Conservation (phyloP, 2,797 vertebrate species). For the Malurus leucopterus region DNA sequence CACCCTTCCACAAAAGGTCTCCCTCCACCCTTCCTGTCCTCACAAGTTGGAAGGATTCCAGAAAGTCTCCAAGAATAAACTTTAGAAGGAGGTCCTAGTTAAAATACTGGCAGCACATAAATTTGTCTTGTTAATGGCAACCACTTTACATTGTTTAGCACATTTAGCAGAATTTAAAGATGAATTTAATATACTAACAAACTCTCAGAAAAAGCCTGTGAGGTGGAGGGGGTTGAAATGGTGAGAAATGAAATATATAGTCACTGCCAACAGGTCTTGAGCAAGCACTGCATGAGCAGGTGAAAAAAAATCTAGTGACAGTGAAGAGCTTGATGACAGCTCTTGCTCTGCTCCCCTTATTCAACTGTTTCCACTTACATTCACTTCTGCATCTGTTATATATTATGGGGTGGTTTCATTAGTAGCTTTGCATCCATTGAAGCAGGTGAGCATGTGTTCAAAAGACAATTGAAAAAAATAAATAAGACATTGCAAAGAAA, state of each 20-base stretch:
- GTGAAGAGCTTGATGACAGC: constrained; percentile 65
- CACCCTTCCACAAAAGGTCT: no score
- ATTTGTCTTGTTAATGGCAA: constrained; percentile 25
- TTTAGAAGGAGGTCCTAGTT: background rate
- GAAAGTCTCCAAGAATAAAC: background rate
- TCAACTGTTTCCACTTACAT: constrained; percentile 67
- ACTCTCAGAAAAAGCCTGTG: background rate
- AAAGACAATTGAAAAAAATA: background rate
- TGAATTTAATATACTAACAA: constrained; percentile 7
- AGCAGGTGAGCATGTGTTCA: constrained; percentile 15
- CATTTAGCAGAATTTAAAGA: constrained; percentile 29
- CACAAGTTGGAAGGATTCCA: background rate
- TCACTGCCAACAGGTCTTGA: constrained; percentile 20
- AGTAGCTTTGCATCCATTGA: constrained; percentile 21
- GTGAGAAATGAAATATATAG: constrained; percentile 7
- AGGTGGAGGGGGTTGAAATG: background rate
- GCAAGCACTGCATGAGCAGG: constrained; percentile 31
- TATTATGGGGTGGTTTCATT: constrained; percentile 51
- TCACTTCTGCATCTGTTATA: constrained; percentile 59
- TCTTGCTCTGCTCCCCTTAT: constrained; percentile 36
- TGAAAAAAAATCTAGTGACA: constrained; percentile 64
- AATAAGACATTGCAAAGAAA: background rate
- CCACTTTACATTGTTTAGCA: constrained; percentile 48
- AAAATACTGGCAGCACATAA: constrained; percentile 18
- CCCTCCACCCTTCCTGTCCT: background rate